Evolutionary conservation across 2,113 vertebrate genomes (phyloP), one percentile per base, ranked within the genome.

Genomic region (Cyrtonyx montezumae): DNA sequence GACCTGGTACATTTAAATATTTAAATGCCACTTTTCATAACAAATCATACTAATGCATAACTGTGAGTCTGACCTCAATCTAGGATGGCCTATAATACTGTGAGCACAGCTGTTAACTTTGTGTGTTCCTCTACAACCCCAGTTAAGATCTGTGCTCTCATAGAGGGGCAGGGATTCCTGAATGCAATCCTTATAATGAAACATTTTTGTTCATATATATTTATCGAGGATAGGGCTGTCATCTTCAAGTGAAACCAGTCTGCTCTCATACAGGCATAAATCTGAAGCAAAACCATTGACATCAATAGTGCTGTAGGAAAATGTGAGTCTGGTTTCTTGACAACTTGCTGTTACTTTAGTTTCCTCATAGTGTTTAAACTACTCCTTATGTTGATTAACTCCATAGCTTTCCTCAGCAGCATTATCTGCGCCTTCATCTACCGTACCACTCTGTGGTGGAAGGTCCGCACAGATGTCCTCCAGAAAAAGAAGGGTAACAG

Each of bases 1-100:
- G 94, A 96, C 97, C 97, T 95, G 97, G 94, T 97, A 97, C 66
- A 96, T 97, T 98, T 97, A 97, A 97, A 98, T 98, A 98, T 97
- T 98, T 97, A 98, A 98, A 97, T 97, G 96, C 88, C 78, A 96
- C 77, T 96, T 97, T 97, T 98, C 96, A 97, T 96, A 98, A 98
- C 95, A 97, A 97, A 97, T 97, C 97, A 93, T 95, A 81, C 95
- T 97, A 96, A 93, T 90, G 87, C 74, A 79, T 84, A 86, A 91
- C 82, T 90, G 59, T 62, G 75, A 80, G 49, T 59, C 67, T 96
- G 95, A 92, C 90, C 89, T 94, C 94, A 69, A 66, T 79, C 86
- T 79, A 45, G 83, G 76, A 88, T 2, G 5, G 67, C 51, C 65
- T 66, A 8, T 59, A 86, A 80, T 48, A n/a, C 42, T 59, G 79